phyloP scores from a whole-genome alignment of 2,888 invertebrate genomes.

The Tenthredo livida region DNA sequence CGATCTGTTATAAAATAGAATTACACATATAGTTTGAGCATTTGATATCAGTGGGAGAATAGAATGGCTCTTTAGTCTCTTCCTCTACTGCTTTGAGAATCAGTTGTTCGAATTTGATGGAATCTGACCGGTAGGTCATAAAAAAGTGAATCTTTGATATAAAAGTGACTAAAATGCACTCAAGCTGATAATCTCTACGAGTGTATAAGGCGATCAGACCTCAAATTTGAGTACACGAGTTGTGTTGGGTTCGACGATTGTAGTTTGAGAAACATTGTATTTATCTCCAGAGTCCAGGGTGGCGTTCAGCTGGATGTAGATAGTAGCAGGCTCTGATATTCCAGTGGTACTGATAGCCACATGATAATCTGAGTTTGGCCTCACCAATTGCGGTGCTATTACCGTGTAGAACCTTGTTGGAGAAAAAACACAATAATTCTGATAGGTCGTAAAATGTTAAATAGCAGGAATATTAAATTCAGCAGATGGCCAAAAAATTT shows the following conservation, averaged over 20 bases:
- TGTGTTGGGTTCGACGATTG: slow-evolving; percentile 85
- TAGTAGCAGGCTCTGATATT: slow-evolving; percentile 82
- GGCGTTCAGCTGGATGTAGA: slow-evolving; percentile 88
- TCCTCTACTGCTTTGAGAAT: background rate
- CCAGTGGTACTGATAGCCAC: slow-evolving; percentile 85
- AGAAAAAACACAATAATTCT: background rate
- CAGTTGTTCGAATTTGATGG: background rate
- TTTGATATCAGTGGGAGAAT: background rate
- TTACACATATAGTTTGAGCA: background rate
- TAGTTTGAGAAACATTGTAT: slow-evolving; percentile 85
- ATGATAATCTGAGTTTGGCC: slow-evolving; percentile 92
- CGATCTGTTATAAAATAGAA: slow-evolving; percentile 80
- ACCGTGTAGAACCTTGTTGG: slow-evolving; percentile 85
- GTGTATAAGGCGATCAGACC: slow-evolving; percentile 77
- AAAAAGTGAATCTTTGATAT: background rate
- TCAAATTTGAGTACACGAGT: slow-evolving; percentile 87
- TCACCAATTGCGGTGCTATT: slow-evolving; percentile 88
- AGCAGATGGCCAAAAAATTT: background rate
- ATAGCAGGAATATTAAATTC: background rate
- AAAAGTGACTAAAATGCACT: background rate
- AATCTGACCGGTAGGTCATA: background rate
- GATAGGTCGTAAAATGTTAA: background rate
- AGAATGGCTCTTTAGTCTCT: background rate
- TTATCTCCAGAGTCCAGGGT: slow-evolving; percentile 84
- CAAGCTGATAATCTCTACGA: background rate